These are phyloP conservation scores for Mesitornis unicolor DNA, from an alignment of 2,113 vertebrate genomes.

Conservation along the genomic window DNA sequence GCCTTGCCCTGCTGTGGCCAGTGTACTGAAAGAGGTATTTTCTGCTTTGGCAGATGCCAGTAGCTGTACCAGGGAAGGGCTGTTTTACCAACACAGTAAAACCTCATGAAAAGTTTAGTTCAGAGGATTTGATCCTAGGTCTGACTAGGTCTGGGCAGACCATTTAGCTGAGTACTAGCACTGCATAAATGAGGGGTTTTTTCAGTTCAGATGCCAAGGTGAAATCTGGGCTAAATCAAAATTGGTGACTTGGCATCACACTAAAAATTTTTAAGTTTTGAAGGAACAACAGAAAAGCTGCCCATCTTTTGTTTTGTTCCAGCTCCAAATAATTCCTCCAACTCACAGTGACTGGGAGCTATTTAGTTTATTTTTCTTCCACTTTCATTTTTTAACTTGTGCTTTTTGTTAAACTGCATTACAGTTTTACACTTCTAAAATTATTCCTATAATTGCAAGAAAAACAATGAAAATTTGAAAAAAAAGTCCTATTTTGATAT, in stretches of 20 bases:
- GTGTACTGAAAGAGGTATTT: neutral
- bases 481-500: neutral
- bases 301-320: neutral
- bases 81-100: neutral
- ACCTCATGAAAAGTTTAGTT: neutral
- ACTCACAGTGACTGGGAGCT: neutral
- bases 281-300: neutral
- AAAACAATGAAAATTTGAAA: neutral
- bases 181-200: neutral
- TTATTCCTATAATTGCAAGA: neutral
- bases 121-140: neutral
- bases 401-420: neutral
- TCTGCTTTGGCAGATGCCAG: neutral
- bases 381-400: neutral
- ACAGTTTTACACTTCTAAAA: neutral
- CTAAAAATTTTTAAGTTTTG: neutral
- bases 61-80: neutral
- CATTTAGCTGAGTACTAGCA: neutral
- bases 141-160: neutral
- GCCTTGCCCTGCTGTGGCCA: neutral
- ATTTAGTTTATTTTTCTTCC: neutral
- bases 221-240: neutral
- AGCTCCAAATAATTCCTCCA: neutral
- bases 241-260: neutral
- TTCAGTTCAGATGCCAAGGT: neutral